Evolutionary conservation across 2,888 invertebrate species (phyloP), one percentile per base, ranked within the genome.

Genomic region (Cerastoderma edule): DNA sequence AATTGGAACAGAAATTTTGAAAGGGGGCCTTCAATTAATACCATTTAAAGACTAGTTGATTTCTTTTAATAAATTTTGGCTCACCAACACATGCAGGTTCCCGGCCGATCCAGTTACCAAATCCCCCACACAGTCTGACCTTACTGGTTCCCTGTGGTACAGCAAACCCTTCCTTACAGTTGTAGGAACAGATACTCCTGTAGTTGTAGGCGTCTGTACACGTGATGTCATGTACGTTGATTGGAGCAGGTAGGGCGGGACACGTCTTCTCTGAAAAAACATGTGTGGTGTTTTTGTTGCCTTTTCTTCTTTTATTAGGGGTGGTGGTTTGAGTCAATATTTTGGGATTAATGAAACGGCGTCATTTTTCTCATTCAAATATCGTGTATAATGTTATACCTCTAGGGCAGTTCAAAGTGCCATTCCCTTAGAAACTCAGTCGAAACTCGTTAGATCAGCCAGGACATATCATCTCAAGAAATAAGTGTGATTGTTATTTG

Each of bases 111-210:
- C 50, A 50, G 50, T 10, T 4, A 22, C 2, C 50, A 10, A 1
- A 1, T 27, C 10, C n/a, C n/a, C 50, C 50, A 72, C 84, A 84
- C 13, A 83, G 70, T 4, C 72, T 65, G 8, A 83, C 83, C 28
- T 80, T 71, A 27, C 70, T 72, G 54, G 70, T 65, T 32, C 81
- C 83, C 28, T 79, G 78, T 4, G 50, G 19, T 2, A 85, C 64
- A 46, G 73, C 80, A 63, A 73, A 85, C 0, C 85, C 85, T 6
- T 35, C 27, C 8, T 32, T 50, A 67, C 85, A 85, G 32, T 22
- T 67, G 56, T 83, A 85, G 0, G 74, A 66, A 66, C 85, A 85
- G 1, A 72, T 75, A 46, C 83, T 83, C 33, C 81, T 53, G 57
- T 67, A 85, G 27, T 67, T 54, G 39, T 67, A 54, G 1, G 27